phyloP scores from a whole-genome alignment of 2,888 invertebrate genomes.

The Eutolmus rufibarbis region DNA sequence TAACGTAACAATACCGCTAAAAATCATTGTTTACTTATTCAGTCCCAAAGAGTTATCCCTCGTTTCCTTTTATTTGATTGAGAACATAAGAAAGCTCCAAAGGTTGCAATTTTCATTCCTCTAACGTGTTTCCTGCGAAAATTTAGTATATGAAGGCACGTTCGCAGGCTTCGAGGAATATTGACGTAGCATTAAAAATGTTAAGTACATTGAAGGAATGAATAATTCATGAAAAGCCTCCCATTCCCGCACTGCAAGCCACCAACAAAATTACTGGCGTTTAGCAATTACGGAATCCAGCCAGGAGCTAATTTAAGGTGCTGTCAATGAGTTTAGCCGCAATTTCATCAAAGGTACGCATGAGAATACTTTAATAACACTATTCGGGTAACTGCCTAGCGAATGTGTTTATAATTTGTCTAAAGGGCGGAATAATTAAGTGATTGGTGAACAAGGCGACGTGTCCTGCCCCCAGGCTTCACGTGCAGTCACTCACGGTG shows the following conservation, averaged over 20 bases:
- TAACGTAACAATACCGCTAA: neutral
- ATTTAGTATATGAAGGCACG: neutral
- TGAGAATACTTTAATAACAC: constrained; percentile 23
- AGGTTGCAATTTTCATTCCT: neutral
- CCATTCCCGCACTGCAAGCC: neutral
- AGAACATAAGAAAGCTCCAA: neutral
- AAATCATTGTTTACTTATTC: neutral
- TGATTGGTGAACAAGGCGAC: constrained; percentile 15
- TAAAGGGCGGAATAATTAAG: constrained; percentile 24
- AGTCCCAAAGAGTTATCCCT: neutral
- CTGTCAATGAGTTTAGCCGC: constrained; percentile 1
- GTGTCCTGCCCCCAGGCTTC: neutral
- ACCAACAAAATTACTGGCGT: neutral
- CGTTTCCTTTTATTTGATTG: neutral
- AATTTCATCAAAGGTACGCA: constrained; percentile 18
- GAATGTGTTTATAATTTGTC: constrained; percentile 18
- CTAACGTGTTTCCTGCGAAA: neutral
- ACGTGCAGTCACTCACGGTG: neutral
- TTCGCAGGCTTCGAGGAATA: neutral
- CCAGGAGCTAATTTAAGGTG: neutral
- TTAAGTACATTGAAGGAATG: neutral
- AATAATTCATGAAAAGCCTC: neutral
- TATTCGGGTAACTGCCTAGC: neutral
- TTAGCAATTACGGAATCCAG: neutral
- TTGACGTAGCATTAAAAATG: neutral